Evolutionary conservation across 2,113 vertebrate species (phyloP).

Genomic region (Bombycilla garrulus): DNA sequence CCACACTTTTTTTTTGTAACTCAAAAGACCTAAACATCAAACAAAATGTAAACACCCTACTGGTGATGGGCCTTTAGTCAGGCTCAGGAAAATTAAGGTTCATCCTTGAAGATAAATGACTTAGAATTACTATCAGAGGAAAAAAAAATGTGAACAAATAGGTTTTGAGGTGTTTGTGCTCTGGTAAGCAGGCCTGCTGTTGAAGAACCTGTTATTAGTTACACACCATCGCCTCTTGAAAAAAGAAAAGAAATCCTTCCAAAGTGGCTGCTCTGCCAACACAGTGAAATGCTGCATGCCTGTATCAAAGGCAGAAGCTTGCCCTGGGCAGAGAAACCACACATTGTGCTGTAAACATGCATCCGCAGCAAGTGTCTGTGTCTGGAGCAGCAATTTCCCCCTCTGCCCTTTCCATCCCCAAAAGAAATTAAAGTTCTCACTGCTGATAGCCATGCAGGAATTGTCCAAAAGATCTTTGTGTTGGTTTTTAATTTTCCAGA

Average conservation of each 20-base stretch:
- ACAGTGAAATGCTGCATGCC: accelerated
- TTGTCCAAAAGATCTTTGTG: background rate
- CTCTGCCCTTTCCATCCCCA: background rate
- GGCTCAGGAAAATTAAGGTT: background rate
- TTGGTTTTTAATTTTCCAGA: background rate
- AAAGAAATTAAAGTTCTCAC: background rate
- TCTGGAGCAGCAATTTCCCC: background rate
- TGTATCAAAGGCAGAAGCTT: accelerated
- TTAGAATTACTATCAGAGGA: background rate
- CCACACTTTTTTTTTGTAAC: background rate
- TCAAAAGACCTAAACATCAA: background rate
- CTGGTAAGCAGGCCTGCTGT: background rate
- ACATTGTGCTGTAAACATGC: background rate
- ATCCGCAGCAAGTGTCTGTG: background rate
- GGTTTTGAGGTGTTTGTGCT: background rate
- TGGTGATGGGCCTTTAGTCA: background rate
- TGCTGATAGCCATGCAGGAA: background rate
- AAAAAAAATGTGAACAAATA: background rate
- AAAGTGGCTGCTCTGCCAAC: background rate
- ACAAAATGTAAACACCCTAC: background rate
- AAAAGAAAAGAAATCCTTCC: background rate
- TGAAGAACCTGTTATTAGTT: background rate
- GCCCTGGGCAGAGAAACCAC: background rate
- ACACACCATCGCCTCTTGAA: background rate
- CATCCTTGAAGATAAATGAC: background rate